Percentiles rank a stretch among this genome's conserved stretches.
Evolutionary conservation across 1,140 invertebrate species (phyloP).

Genomic region (Vollenhovia emeryi): DNA sequence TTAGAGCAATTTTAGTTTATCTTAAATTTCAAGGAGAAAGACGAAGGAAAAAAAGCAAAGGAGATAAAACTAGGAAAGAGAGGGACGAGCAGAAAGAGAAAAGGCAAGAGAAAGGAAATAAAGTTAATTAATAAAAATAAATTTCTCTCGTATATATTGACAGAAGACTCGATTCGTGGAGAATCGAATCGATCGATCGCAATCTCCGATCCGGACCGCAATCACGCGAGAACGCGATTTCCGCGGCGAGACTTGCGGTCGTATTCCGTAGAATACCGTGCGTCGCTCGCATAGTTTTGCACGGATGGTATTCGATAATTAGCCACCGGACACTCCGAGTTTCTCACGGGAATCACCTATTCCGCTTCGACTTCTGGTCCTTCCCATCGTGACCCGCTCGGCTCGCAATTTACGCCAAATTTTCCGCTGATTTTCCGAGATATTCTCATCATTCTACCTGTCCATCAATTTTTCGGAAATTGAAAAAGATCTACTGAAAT

Average conservation of each 20-base stretch:
- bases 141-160: conserved; percentile 22
- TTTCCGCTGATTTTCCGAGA: neutral
- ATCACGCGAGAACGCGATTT: conserved; percentile 34
- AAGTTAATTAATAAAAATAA: conserved; percentile 5
- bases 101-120: neutral
- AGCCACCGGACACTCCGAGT: conserved; percentile 14
- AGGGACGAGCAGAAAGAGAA: neutral
- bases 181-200: conserved; percentile 34
- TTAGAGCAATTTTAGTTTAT: no score
- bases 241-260: conserved; percentile 21
- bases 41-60: neutral
- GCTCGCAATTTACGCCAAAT: neutral
- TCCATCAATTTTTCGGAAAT: neutral
- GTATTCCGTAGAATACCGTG: conserved; percentile 35
- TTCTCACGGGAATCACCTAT: conserved; percentile 30
- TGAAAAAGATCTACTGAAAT: neutral
- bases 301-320: conserved; percentile 52
- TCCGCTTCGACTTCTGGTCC: conserved; percentile 3
- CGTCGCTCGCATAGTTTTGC: conserved; percentile 39
- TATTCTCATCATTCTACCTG: neutral
- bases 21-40: neutral
- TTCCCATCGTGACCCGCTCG: neutral
- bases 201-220: conserved; percentile 39
- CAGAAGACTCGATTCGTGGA: neutral
- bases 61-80: neutral